Evolutionary conservation across 2,113 vertebrate genomes (phyloP).

Genomic region (Rhipidura dahli): DNA sequence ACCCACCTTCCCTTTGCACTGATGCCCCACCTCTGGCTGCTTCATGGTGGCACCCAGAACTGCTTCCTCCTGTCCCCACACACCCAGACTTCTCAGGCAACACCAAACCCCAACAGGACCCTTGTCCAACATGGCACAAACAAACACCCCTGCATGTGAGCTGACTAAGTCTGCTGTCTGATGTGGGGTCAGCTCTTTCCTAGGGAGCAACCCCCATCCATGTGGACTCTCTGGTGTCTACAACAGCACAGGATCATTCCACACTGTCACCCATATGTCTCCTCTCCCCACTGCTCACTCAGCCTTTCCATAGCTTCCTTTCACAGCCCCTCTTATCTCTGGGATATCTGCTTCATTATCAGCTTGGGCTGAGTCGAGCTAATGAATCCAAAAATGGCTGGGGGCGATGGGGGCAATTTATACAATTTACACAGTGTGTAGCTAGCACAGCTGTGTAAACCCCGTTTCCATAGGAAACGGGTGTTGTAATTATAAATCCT

Average conservation of each 20-base stretch:
- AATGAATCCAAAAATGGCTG: not conserved
- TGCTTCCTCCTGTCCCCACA: fast-evolving
- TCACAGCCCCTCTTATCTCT: not conserved
- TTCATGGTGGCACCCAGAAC: not conserved
- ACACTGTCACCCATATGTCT: not conserved
- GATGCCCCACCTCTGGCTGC: not conserved
- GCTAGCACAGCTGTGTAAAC: conserved; percentile 16
- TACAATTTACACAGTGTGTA: not conserved
- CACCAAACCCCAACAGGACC: fast-evolving
- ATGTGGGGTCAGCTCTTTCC: not conserved
- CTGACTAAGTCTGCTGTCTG: no score
- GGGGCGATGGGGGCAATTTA: not conserved
- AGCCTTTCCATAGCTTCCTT: not conserved
- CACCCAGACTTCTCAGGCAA: not conserved
- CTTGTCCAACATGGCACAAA: not conserved
- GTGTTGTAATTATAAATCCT: conserved; percentile 23
- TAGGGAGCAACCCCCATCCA: not conserved
- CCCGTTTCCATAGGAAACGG: not conserved
- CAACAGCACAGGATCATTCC: not conserved
- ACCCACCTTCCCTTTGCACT: not conserved
- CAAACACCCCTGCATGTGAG: fast-evolving
- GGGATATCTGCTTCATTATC: not conserved
- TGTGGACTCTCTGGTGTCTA: not conserved
- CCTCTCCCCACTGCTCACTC: not conserved
- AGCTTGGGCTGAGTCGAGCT: not conserved